Base-by-base conservation (phyloP, 2,113 vertebrate genomes). In the Benitochromis conjunctus region DNA sequence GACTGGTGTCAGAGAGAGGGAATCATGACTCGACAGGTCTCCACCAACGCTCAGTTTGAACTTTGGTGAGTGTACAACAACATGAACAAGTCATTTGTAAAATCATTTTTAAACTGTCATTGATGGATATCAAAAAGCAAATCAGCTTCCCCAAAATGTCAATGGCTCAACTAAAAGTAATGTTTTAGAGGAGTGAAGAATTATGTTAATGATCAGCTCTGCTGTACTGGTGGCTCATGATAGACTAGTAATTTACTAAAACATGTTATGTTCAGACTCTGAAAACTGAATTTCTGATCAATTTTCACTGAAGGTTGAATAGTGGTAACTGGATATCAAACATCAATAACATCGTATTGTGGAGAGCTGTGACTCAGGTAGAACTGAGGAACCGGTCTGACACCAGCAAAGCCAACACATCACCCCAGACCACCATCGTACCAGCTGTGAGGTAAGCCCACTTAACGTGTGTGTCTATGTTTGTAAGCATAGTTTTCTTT, bases 21-120 rank as follows among this genome's bases (percentile, higher is more conserved):
- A 56, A 56, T 26, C 11, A 56, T 4, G 55, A 26, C 11, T 56
- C 38, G 0, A 55, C 54, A 12, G 43, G 5, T 36, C 19, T 0
- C 29, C 18, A 36, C 16, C 0, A 62, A 62, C 0, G 2, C 31
- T 62, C 31, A 0, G 0, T 62, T 62, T 34, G 31, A 36, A 0
- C 31, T 62, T 34, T 0, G 9, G 31, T 62, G 58, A 60, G 57
- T 60, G 3, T 60, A 60, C 7, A 31, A 58, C 56, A 58, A 29
- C 3, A 57, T 2, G 3, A 60, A 60, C 31, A 18, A 18, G 11
- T 24, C 5, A 24, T 13, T 24, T 24, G 54, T 10, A 0, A 56
- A 0, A 24, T 6, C 54, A 0, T 0, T 24, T 56, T 56, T 12
- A 0, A 57, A 57, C 7, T 26, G 0, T 14, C 55, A 26, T 0